These are phyloP conservation scores for Neria commutata DNA, from an alignment of 2,888 invertebrate species.

Conservation along the genomic window DNA sequence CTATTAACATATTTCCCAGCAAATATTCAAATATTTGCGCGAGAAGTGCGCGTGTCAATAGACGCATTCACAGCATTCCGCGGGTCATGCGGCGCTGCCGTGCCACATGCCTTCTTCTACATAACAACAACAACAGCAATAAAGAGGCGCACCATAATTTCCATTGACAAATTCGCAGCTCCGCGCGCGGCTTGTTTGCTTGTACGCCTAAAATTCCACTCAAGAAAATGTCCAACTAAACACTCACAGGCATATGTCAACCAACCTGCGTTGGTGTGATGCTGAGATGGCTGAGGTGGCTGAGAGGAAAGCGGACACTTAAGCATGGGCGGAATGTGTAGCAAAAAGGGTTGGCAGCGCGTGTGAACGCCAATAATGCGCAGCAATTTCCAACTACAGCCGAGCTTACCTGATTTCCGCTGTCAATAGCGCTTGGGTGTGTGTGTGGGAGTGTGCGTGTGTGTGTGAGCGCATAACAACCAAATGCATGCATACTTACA, in stretches of 20 bases:
- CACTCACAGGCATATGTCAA: neutral
- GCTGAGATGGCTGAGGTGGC: no score
- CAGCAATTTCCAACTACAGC: neutral
- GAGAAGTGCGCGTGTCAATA: neutral
- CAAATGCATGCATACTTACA: neutral
- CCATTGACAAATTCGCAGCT: neutral
- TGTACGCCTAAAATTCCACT: neutral
- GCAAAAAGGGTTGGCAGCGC: neutral
- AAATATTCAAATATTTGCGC: constrained; percentile 3
- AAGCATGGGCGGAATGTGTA: no score
- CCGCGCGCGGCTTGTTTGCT: no score
- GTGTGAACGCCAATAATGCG: neutral
- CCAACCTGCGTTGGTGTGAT: no score
- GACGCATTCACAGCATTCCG: neutral
- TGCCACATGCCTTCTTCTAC: no score
- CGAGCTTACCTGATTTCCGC: neutral
- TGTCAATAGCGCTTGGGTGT: neutral
- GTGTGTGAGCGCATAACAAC: neutral
- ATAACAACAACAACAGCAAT: neutral
- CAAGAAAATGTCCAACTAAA: neutral
- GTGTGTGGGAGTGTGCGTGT: neutral
- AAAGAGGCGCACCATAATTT: neutral
- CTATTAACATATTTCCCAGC: constrained; percentile 2
- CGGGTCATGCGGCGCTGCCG: neutral
- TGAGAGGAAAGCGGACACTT: no score